A percentile compares a stretch with the other conserved stretches of the same genome.
Conservation (phyloP, 2,797 vertebrate species). For the Silurus aristotelis region DNA sequence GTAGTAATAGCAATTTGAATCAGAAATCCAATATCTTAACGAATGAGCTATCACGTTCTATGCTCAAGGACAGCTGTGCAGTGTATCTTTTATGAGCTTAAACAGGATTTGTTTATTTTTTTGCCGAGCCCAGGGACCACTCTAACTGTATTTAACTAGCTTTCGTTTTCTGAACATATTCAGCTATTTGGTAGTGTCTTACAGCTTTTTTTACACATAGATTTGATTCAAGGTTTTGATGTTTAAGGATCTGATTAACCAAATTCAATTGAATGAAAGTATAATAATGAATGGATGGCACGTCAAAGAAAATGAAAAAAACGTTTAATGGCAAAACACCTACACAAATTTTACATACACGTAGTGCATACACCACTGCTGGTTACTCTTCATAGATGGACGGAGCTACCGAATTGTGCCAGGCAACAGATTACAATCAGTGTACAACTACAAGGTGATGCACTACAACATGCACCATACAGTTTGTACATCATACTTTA, state of each 20-base stretch:
- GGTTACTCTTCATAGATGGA: neutral
- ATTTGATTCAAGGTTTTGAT: neutral
- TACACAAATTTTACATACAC: neutral
- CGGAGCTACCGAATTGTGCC: neutral
- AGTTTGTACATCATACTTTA: neutral
- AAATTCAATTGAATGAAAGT: neutral
- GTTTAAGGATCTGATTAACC: neutral
- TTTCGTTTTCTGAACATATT: neutral
- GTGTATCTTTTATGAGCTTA: neutral
- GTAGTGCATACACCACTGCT: too few species aligned
- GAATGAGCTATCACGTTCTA: neutral
- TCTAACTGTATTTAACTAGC: neutral
- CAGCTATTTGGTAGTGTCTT: neutral
- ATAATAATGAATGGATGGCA: neutral
- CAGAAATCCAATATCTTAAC: too few species aligned
- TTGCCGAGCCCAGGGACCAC: neutral
- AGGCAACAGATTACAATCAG: neutral
- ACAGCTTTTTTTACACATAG: neutral
- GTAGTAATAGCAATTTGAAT: too few species aligned
- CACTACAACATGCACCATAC: too few species aligned
- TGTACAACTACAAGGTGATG: neutral
- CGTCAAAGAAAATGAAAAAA: neutral
- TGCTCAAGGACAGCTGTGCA: neutral
- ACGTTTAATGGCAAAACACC: neutral
- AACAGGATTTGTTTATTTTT: neutral